A percentile compares a stretch with the other conserved stretches of the same genome.
Evolutionary conservation across 2,797 vertebrate species (phyloP).

Genomic region (Monodelphis domestica): DNA sequence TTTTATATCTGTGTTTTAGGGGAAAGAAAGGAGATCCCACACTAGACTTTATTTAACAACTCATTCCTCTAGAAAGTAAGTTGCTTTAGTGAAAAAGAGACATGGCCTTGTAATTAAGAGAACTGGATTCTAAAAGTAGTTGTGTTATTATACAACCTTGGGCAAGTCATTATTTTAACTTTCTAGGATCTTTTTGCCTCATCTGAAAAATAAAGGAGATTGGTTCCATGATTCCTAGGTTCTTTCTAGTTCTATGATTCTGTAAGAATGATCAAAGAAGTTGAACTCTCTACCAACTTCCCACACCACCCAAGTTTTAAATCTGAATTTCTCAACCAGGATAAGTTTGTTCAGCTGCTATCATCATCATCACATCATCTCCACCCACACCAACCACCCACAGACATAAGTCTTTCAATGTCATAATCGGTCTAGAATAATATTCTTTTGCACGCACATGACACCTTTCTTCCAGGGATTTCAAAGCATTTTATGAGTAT

Average conservation of each 20-base stretch:
- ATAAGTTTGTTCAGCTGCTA: conserved; percentile 48
- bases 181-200: not conserved
- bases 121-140: not conserved
- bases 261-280: not conserved
- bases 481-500: conserved; percentile 23
- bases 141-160: not conserved
- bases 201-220: not conserved
- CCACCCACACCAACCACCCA: conserved; percentile 41
- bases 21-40: not conserved
- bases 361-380: conserved; percentile 21
- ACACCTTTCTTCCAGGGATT: conserved; percentile 32
- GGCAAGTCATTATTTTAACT: not conserved
- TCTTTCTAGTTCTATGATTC: not conserved
- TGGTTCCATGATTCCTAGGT: not conserved
- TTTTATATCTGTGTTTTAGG: not conserved
- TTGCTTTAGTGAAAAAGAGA: not conserved
- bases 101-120: not conserved
- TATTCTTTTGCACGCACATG: conserved; percentile 51
- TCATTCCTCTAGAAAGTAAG: not conserved
- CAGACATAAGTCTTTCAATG: conserved; percentile 8
- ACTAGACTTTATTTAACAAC: not conserved
- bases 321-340: conserved; percentile 60
- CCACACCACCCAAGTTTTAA: not conserved
- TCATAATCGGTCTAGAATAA: conserved; percentile 57
- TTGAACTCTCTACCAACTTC: conserved; percentile 22